Evolutionary conservation across 2,888 invertebrate genomes (phyloP).

Genomic region (Epinotia nisella): DNA sequence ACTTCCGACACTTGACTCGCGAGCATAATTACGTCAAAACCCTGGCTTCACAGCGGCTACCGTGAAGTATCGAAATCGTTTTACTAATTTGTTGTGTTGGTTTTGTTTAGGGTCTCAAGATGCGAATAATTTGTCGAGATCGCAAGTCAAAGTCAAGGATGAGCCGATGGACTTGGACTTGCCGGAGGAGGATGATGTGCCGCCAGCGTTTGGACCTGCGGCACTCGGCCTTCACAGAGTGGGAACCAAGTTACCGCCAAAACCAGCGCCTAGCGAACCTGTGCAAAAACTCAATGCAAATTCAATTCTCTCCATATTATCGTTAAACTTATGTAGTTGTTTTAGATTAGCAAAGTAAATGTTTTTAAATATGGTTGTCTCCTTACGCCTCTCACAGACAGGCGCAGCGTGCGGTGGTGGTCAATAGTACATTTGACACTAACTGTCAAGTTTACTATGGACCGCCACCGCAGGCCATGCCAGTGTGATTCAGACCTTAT

Average conservation of each 20-base stretch:
- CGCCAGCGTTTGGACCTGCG: constrained; percentile 90
- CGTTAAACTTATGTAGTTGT: too few species aligned
- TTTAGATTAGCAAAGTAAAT: too few species aligned
- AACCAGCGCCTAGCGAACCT: constrained; percentile 89
- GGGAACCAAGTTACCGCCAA: constrained; percentile 89
- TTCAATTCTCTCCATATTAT: too few species aligned
- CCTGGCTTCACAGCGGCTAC: constrained; percentile 22
- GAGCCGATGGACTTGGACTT: constrained; percentile 87
- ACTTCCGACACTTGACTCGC: constrained; percentile 40
- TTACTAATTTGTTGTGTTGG: constrained; percentile 47
- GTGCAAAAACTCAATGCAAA: constrained; percentile 92
- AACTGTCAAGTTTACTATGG: too few species aligned
- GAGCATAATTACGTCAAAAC: constrained; percentile 39
- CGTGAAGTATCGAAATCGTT: constrained; percentile 25
- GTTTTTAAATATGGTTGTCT: too few species aligned
- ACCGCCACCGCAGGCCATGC: too few species aligned
- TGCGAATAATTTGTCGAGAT: constrained; percentile 62
- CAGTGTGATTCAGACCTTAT: too few species aligned
- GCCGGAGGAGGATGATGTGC: constrained; percentile 88
- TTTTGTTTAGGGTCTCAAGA: constrained; percentile 67
- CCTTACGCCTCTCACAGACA: too few species aligned
- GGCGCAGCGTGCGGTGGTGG: too few species aligned
- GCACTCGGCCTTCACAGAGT: constrained; percentile 92
- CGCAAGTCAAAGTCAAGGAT: constrained; percentile 77
- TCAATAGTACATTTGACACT: too few species aligned